Evolutionary conservation across 1,140 invertebrate genomes (phyloP), one percentile per base, ranked within the genome.

Genomic region (Whitmania pigra): DNA sequence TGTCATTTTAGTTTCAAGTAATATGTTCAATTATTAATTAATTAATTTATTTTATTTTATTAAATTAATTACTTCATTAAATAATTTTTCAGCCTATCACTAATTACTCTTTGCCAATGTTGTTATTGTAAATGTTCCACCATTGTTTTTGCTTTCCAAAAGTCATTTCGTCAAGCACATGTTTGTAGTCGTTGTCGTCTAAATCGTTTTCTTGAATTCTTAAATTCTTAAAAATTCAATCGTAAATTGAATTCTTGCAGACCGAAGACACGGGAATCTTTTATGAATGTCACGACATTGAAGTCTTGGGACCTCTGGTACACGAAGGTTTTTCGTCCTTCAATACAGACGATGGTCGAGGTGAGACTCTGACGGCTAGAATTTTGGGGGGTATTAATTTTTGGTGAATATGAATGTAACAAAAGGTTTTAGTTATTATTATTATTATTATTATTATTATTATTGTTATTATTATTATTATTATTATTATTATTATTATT

Each of bases 291-390:
- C 22, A 63, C 13, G 13, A 63, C 57, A 1, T 63, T 63, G 22
- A 63, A 63, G 9, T 22, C 22, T n/a, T 63, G 57, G 57, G 57
- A 63, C 57, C 11, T 20, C 4, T 63, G 57, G 57, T 63, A 63
- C 57, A 13, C 57, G 22, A 43, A 53, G 15, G 66, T 68, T 11
- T 72, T 29, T 9, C 18, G 40, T 25, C 31, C 25, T 2, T 27
- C 54, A 54, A 4, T 75, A 2, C 13, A 68, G n/a, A 7, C 18
- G 1, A 27, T n/a, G 68, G 1, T 25, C 57, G 29, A 63, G 57
- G 57, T 63, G 22, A 11, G 67, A n/a, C 6, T 29, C 25, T 15
- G 13, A 29, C 7, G 2, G 2, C 7, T 29, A 11, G 43, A 49
- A 49, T 68, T 2, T 29, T 68, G 4, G 67, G 36, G 22, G 4